Conservation (phyloP, 1,140 invertebrate species). For the Portunus trituberculatus region DNA sequence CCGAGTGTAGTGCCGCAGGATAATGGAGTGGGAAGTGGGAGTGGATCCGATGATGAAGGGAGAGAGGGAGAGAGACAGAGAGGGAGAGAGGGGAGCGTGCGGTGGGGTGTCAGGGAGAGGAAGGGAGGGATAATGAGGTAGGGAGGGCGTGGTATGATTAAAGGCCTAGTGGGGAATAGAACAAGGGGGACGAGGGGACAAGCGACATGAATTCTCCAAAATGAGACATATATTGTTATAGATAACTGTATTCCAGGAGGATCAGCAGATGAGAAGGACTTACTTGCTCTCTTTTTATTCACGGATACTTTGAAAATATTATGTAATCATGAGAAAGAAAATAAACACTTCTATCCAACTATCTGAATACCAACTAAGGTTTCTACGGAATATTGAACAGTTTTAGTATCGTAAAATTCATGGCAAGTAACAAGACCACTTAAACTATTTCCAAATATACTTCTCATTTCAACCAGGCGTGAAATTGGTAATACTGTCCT, state of each 20-base stretch:
- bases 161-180: neutral
- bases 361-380: too few species aligned
- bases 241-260: neutral
- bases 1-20: too few species aligned
- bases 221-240: neutral
- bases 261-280: neutral
- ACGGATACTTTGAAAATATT: neutral
- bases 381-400: too few species aligned
- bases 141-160: constrained; percentile 9
- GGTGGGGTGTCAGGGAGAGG: neutral
- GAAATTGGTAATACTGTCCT: neutral
- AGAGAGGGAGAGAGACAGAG: neutral
- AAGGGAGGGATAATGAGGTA: neutral
- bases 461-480: neutral
- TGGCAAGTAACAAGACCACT: neutral
- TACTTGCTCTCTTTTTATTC: neutral
- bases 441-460: neutral
- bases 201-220: neutral
- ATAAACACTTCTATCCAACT: neutral
- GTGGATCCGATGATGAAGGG: neutral
- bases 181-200: neutral
- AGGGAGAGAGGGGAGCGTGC: neutral
- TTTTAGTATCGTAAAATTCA: neutral
- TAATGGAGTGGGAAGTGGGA: neutral
- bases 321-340: neutral